A percentile compares a stretch with the other conserved stretches of the same genome.
Conservation (phyloP, 2,888 invertebrate genomes). For the Diadromus collaris region DNA sequence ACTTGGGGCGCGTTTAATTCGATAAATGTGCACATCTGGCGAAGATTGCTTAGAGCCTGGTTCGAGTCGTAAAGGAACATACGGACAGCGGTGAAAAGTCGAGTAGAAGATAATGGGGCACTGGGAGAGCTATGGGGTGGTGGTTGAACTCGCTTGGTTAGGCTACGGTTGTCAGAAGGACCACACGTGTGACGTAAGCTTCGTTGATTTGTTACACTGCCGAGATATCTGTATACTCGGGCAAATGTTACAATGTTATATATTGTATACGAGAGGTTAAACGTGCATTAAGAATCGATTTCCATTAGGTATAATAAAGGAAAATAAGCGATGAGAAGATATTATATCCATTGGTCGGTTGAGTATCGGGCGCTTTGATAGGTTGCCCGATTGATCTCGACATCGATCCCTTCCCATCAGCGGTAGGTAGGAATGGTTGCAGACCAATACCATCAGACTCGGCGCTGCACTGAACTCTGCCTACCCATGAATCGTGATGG, state of each 20-base stretch:
- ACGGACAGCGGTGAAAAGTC: constrained; percentile 4
- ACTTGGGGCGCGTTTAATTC: constrained; percentile 68
- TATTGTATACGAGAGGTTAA: constrained; percentile 14
- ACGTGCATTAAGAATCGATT: constrained; percentile 31
- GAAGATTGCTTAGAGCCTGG: constrained; percentile 65
- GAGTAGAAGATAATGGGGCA: constrained; percentile 11
- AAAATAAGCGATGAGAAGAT: constrained; percentile 48
- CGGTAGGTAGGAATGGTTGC: constrained; percentile 43
- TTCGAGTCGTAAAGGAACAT: constrained; percentile 9
- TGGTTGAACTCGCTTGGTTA: constrained; percentile 6
- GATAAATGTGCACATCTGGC: constrained; percentile 67
- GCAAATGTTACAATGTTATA: constrained; percentile 7
- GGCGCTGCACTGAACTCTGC: constrained; percentile 36
- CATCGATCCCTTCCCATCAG: constrained; percentile 53
- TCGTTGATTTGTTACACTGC: constrained; percentile 5
- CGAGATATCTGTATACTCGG: constrained; percentile 10
- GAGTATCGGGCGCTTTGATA: constrained; percentile 50
- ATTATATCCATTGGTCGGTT: constrained; percentile 41
- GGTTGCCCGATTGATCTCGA: constrained; percentile 51
- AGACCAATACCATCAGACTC: constrained; percentile 46
- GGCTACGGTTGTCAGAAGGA: neutral
- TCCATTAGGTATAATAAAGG: constrained; percentile 50
- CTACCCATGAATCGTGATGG: constrained; percentile 51
- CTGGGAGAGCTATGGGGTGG: neutral
- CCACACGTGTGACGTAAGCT: constrained; percentile 2